Evolutionary conservation across 2,888 invertebrate genomes (phyloP).

Genomic region (Chalcosyrphus nemorum): DNA sequence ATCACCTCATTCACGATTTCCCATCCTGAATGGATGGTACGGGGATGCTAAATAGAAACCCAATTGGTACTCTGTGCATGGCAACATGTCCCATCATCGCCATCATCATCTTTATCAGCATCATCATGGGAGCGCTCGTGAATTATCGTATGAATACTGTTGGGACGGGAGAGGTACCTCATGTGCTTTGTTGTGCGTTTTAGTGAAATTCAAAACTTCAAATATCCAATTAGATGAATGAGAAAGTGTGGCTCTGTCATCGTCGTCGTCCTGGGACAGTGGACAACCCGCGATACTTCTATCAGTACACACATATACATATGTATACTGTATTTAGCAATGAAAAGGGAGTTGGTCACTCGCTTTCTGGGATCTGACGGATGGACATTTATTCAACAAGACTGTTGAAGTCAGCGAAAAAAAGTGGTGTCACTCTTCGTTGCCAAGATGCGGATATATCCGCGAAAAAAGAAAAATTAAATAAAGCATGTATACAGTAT

Average conservation of each 20-base stretch:
- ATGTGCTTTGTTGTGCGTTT: slow-evolving; percentile 9
- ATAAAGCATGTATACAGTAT: no score
- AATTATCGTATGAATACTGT: slow-evolving; percentile 53
- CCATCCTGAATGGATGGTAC: slow-evolving; percentile 23
- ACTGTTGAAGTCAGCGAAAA: background rate
- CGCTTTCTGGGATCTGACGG: slow-evolving; percentile 1
- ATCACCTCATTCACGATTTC: slow-evolving; percentile 33
- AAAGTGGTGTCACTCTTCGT: slow-evolving; percentile 23
- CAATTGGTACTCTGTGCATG: slow-evolving; percentile 64
- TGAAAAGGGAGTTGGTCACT: background rate
- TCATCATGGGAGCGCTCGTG: slow-evolving; percentile 60
- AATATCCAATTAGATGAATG: slow-evolving; percentile 69
- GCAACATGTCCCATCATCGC: slow-evolving; percentile 65
- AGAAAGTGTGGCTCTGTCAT: slow-evolving; percentile 13
- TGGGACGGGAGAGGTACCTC: background rate
- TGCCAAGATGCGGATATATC: background rate
- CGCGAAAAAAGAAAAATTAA: background rate
- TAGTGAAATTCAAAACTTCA: slow-evolving; percentile 59
- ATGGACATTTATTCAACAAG: slow-evolving; percentile 31
- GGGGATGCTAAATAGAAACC: slow-evolving; percentile 62
- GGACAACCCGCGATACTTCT: slow-evolving; percentile 46
- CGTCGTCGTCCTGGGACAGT: background rate
- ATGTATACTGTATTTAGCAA: slow-evolving; percentile 11
- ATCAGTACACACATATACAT: no score
- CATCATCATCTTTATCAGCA: slow-evolving; percentile 60